Base-by-base conservation (phyloP, 2,888 invertebrate genomes). In the Drosophila infuscata region DNA sequence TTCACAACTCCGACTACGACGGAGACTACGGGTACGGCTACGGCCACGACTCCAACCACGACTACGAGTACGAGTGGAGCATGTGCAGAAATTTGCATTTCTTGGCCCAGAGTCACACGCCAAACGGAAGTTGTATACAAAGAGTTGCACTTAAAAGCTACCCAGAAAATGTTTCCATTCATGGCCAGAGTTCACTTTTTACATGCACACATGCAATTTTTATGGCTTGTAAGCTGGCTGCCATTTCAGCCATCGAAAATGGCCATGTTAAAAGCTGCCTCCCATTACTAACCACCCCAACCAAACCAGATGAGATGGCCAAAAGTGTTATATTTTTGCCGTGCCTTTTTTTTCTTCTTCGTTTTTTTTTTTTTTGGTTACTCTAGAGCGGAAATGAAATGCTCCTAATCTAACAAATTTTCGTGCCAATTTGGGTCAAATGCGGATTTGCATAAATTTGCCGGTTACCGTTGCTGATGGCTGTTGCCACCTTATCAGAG, bases 371-470 rank as follows among this genome's bases (percentile, higher is more conserved):
- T 70, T 76, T 71, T 63, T 20, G 70, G 67, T 64, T 38, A 56
- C 61, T 54, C 59, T 43, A 52, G 33, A 56, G 49, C 77, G 82
- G 88, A 88, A 88, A 90, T 80, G 87, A 86, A 88, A 78, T 80
- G 79, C 79, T 74, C 90, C 81, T 83, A 89, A 91, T 91, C 90
- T 91, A 81, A 91, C 80, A 82, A 81, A 91, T 80, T 89, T 88
- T 90, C 91, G 91, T 88, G 83, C 87, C 85, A 91, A 91, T 89
- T 89, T 91, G 72, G 89, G 91, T 89, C 91, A 89, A 85, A 79
- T 76, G 73, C 77, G 91, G 89, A 91, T 89, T 91, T 91, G 83
- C 89, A 91, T 89, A 91, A 81, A 84, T 83, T 85, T 83, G 49
- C 73, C 54, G 69, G 69, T 73, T 78, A 68, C 54, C 67, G 82